Conservation (phyloP, 92 coral and sea anemone genomes). For the Epizoanthus fatuus region DNA sequence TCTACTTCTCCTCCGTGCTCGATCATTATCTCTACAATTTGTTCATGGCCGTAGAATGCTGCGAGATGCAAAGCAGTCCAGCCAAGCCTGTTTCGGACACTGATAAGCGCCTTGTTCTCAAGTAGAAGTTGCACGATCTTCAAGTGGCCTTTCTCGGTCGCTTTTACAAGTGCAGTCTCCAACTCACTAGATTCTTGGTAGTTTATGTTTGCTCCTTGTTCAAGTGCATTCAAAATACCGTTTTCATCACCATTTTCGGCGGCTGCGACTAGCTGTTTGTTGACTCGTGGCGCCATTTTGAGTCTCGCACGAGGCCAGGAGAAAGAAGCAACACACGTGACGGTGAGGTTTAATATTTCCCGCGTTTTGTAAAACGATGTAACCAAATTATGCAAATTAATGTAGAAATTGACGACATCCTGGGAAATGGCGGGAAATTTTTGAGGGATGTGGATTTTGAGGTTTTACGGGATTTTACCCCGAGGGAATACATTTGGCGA, state of each 20-base stretch:
- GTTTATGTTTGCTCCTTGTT: constrained; percentile 25
- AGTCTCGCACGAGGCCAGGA: background rate
- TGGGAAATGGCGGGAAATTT: too few species aligned
- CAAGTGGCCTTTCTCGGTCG: constrained; percentile 21
- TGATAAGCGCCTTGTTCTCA: constrained; percentile 10
- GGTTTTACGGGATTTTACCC: too few species aligned
- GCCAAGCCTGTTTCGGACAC: constrained; percentile 7
- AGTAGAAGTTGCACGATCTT: constrained; percentile 13
- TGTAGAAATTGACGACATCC: too few species aligned
- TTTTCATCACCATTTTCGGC: constrained; percentile 5
- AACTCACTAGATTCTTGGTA: constrained; percentile 20
- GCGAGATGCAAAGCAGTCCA: constrained; percentile 25
- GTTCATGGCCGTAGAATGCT: constrained; percentile 11
- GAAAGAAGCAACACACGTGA: background rate
- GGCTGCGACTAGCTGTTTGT: constrained; percentile 7
- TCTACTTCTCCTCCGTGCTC: constrained; percentile 38
- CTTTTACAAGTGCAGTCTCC: constrained; percentile 24
- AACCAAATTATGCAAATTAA: too few species aligned
- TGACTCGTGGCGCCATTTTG: constrained; percentile 5
- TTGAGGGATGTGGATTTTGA: too few species aligned
- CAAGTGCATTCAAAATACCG: constrained; percentile 26
- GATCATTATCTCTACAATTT: constrained; percentile 24
- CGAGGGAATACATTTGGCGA: too few species aligned
- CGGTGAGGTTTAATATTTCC: background rate
- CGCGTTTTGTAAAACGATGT: constrained; percentile 1